phyloP scores from a whole-genome alignment of 1,140 invertebrate species.

The Saccostrea glomerata region DNA sequence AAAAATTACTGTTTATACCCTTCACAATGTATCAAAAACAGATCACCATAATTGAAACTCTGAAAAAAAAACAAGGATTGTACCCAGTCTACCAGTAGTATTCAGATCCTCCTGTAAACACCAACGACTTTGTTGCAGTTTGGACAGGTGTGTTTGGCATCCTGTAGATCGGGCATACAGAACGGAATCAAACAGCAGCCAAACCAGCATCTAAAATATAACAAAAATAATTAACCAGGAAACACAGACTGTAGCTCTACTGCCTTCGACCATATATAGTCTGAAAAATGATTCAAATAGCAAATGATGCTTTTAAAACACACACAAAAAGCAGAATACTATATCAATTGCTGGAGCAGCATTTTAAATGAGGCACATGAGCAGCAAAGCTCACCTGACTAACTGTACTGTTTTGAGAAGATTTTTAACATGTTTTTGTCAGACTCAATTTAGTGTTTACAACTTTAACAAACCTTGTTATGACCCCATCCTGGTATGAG shows the following conservation, averaged over 20 bases:
- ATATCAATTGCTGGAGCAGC: no score
- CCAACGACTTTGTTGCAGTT: slow-evolving; percentile 66
- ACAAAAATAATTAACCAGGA: background rate
- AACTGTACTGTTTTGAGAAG: no score
- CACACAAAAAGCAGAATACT: no score
- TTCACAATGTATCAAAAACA: background rate
- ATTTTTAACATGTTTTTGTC: background rate
- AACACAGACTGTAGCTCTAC: no score
- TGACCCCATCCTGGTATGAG: no score
- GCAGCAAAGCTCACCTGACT: no score
- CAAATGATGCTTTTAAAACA: no score
- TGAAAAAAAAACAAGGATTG: background rate
- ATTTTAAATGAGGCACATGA: no score
- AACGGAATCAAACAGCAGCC: slow-evolving; percentile 75
- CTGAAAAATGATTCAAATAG: no score
- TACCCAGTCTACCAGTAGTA: background rate
- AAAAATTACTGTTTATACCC: no score
- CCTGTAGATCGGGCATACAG: slow-evolving; percentile 68
- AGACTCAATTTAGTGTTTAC: background rate
- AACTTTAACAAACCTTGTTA: no score
- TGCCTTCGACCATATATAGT: no score
- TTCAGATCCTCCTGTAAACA: slow-evolving; percentile 47
- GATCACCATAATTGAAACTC: background rate
- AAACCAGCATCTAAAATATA: slow-evolving; percentile 64
- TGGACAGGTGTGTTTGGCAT: slow-evolving; percentile 71